Evolutionary conservation across 2,888 invertebrate species (phyloP).

Genomic region (Watsonalla binaria): DNA sequence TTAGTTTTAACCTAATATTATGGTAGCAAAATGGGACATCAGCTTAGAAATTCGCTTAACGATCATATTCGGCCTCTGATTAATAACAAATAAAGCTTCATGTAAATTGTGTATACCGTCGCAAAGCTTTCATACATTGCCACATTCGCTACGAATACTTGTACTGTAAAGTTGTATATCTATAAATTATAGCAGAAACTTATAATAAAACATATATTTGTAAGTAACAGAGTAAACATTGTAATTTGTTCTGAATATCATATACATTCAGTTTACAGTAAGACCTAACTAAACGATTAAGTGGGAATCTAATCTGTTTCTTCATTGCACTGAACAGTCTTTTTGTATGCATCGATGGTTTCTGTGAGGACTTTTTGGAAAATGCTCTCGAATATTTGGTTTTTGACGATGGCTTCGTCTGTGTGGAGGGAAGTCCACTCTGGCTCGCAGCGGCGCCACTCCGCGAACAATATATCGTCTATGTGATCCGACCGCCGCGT

Average conservation of each 20-base stretch:
- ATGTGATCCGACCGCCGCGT: conserved; percentile 64
- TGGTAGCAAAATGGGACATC: too few species aligned
- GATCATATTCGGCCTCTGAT: too few species aligned
- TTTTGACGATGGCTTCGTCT: conserved; percentile 62
- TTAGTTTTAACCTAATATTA: too few species aligned
- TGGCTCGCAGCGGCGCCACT: conserved; percentile 68
- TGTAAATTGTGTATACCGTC: too few species aligned
- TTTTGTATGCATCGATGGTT: conserved; percentile 64
- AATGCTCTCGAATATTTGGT: conserved; percentile 65
- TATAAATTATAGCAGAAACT: too few species aligned
- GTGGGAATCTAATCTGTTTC: neutral
- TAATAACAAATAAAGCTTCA: too few species aligned
- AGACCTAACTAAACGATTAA: neutral
- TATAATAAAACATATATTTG: neutral
- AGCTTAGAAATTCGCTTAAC: too few species aligned
- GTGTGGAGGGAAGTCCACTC: conserved; percentile 64
- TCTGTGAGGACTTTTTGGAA: conserved; percentile 63
- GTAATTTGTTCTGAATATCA: neutral
- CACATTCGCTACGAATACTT: too few species aligned
- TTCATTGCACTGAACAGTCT: conserved; percentile 29
- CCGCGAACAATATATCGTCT: conserved; percentile 64
- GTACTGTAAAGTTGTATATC: too few species aligned
- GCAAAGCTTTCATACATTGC: too few species aligned
- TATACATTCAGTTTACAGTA: neutral
- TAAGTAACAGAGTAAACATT: neutral